These are phyloP conservation scores for Macrosiphum euphorbiae DNA, from an alignment of 2,888 invertebrate genomes.

Conservation along the genomic window DNA sequence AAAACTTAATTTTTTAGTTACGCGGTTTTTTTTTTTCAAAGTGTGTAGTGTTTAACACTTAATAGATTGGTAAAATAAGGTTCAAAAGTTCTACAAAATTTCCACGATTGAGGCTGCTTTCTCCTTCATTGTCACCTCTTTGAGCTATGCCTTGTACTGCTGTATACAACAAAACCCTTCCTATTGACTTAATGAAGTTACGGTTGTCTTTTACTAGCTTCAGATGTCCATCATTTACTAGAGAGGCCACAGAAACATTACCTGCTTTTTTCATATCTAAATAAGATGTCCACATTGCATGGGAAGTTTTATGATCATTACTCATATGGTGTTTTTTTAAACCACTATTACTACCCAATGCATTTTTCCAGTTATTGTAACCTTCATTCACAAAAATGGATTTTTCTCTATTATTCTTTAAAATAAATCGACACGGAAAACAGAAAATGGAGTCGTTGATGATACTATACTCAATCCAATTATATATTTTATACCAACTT, in stretches of 20 bases:
- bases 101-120: too few species aligned
- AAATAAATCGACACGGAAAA: slow-evolving; percentile 50
- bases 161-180: slow-evolving; percentile 35
- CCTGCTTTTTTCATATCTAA: slow-evolving; percentile 8
- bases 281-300: slow-evolving; percentile 20
- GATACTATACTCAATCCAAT: too few species aligned
- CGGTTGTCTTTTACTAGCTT: slow-evolving; percentile 45
- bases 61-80: too few species aligned
- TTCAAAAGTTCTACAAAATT: not conserved
- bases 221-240: slow-evolving; percentile 43
- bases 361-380: slow-evolving; percentile 46
- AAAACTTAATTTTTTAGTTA: too few species aligned
- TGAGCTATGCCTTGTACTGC: slow-evolving; percentile 56
- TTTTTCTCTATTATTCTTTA: slow-evolving; percentile 26
- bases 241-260: not conserved
- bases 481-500: not conserved
- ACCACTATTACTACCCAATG: not conserved
- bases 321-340: slow-evolving; percentile 66
- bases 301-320: slow-evolving; percentile 46
- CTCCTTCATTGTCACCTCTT: slow-evolving; percentile 2
- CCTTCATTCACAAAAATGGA: slow-evolving; percentile 28
- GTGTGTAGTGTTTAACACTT: too few species aligned
- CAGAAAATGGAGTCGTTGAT: slow-evolving; percentile 35
- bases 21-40: too few species aligned
- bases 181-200: slow-evolving; percentile 14